These are phyloP conservation scores for Eidolon dupreanum DNA, from an alignment of 2,797 vertebrate species.

Conservation along the genomic window DNA sequence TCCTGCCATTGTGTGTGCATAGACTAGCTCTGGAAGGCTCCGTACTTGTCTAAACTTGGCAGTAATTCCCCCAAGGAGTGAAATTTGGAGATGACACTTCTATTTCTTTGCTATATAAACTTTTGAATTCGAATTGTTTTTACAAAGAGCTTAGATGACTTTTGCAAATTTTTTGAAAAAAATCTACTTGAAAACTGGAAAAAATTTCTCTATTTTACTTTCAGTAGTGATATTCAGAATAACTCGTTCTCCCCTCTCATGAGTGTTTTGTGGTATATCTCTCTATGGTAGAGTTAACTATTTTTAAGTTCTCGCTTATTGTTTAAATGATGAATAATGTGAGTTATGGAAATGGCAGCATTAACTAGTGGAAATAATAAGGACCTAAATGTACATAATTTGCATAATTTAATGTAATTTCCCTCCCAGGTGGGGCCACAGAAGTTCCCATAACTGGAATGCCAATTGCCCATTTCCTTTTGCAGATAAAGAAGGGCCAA, in stretches of 20 bases:
- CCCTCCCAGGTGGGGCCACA: neutral
- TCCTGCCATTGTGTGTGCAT: neutral
- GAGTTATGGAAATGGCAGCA: neutral
- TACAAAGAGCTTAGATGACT: neutral
- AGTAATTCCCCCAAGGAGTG: neutral
- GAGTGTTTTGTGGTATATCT: neutral
- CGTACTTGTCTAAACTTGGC: neutral
- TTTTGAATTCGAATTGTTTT: slow-evolving; percentile 4
- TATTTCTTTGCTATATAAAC: neutral
- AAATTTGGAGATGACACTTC: neutral
- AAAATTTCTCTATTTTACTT: neutral
- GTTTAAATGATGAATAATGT: neutral
- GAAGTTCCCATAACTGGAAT: neutral
- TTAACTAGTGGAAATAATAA: neutral
- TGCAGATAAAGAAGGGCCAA: neutral
- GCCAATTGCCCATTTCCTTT: neutral
- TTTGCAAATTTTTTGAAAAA: neutral
- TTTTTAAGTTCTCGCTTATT: slow-evolving; percentile 13
- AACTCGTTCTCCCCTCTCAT: neutral
- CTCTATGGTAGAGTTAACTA: neutral
- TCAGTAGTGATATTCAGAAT: neutral
- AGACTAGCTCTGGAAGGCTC: neutral
- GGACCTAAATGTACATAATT: neutral
- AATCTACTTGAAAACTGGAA: neutral
- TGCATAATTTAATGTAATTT: neutral